Conservation (phyloP, 2,888 invertebrate species). For the Andrena bicolor region DNA sequence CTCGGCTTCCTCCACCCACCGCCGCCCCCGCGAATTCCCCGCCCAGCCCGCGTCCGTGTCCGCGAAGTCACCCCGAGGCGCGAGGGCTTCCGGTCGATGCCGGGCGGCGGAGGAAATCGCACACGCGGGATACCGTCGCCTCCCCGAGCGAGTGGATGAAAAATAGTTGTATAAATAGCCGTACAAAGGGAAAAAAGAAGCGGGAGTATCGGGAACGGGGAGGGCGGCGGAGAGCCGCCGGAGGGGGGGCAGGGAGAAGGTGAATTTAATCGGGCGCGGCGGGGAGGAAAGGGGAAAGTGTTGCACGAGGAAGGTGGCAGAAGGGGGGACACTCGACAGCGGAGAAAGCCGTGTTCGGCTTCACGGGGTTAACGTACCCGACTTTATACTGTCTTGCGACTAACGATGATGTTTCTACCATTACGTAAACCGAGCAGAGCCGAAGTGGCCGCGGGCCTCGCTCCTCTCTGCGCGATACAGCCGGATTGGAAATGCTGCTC, state of each 20-base stretch:
- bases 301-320: constrained; percentile 38
- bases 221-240: not conserved
- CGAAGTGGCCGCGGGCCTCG: constrained; percentile 39
- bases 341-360: constrained; percentile 77
- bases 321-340: constrained; percentile 51
- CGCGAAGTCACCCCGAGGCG: not conserved
- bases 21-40: not conserved
- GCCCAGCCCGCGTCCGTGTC: constrained; percentile 4
- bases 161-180: constrained; percentile 12
- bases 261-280: constrained; percentile 67
- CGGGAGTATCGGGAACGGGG: not conserved
- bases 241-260: constrained; percentile 47
- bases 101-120: constrained; percentile 4
- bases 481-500: constrained; percentile 52
- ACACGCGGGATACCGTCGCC: not conserved
- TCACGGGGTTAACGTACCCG: constrained; percentile 80
- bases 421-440: constrained; percentile 69
- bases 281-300: constrained; percentile 64
- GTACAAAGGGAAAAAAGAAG: not conserved
- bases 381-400: constrained; percentile 70
- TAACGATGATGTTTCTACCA: constrained; percentile 74
- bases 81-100: constrained; percentile 16
- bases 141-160: not conserved
- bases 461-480: constrained; percentile 40
- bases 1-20: not conserved